phyloP scores from a whole-genome alignment of 2,113 vertebrate genomes.

The Lepus europaeus region DNA sequence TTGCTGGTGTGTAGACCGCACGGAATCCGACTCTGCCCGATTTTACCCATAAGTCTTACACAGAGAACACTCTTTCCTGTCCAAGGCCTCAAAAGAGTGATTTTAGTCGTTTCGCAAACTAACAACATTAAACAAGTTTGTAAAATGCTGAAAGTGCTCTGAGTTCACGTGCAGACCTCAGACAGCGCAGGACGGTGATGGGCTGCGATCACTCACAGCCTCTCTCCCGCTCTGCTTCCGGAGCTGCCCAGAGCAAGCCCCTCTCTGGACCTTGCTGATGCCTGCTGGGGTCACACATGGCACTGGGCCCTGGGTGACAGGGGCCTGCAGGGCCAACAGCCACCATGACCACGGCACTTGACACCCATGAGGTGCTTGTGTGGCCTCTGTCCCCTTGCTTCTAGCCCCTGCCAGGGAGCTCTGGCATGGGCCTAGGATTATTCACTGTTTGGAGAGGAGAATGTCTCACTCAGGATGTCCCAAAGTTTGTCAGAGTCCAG shows the following conservation, averaged over 20 bases:
- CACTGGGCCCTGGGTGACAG: neutral
- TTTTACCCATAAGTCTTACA: neutral
- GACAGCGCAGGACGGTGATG: neutral
- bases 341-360: neutral
- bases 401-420: neutral
- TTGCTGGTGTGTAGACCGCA: neutral
- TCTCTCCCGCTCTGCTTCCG: neutral
- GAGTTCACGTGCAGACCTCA: neutral
- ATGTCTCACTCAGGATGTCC: neutral
- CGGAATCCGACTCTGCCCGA: neutral
- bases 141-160: neutral
- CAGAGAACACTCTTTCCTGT: neutral
- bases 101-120: slow-evolving; percentile 41
- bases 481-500: neutral
- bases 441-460: neutral
- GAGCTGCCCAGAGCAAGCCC: neutral
- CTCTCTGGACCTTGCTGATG: neutral
- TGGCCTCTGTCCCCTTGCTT: too few species aligned
- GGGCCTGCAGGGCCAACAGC: neutral
- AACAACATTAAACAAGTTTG: slow-evolving; percentile 40
- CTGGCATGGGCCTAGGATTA: neutral
- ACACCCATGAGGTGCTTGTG: neutral
- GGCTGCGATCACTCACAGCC: neutral
- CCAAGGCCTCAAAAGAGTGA: neutral
- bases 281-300: neutral